Evolutionary conservation across 2,888 invertebrate species (phyloP), one percentile per base, ranked within the genome.

Genomic region (Siphonodentalium dalli): DNA sequence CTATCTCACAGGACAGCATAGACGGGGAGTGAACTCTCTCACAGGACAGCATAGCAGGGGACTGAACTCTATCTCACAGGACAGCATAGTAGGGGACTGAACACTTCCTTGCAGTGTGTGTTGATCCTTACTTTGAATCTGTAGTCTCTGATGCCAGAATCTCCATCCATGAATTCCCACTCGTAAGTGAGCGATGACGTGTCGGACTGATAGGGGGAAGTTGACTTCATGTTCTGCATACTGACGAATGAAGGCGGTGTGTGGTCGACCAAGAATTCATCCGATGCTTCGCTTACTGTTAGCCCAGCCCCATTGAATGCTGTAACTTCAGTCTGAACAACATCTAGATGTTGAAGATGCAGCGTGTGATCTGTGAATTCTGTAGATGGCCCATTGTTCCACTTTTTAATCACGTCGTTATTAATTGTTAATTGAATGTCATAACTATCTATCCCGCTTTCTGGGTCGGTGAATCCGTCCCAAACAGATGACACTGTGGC

Each of bases 241-340:
- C 31, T 21, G 13, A 46, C 35, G 18, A 61, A 27, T 5, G 23
- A 39, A 2, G 72, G 72, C 13, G 69, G 61, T 11, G 71, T 69
- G n/a, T 63, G 61, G 40, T 72, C 72, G 28, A 72, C 61, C 6
- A 53, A 13, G 41, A 65, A 66, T 1, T 69, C 71, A 53, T 68
- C 47, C 15, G 65, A 64, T 2, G 52, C 28, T 7, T 57, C 53
- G 2, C 48, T 24, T 9, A 42, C 46, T 15, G 50, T 51, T 5
- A 60, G 45, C 7, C 54, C 61, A 15, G 72, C 72, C 4, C 69
- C 67, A 57, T 72, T 71, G 23, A 50, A 58, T 4, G 66, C 70
- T 43, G 57, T 50, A 4, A 72, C 56, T 7, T 50, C 43, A 20
- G 64, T 54, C 7, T 47, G 24, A 5, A 66, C 55, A 13, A 41